Conservation (phyloP, 2,888 invertebrate genomes). For the Nymphalis polychloros region DNA sequence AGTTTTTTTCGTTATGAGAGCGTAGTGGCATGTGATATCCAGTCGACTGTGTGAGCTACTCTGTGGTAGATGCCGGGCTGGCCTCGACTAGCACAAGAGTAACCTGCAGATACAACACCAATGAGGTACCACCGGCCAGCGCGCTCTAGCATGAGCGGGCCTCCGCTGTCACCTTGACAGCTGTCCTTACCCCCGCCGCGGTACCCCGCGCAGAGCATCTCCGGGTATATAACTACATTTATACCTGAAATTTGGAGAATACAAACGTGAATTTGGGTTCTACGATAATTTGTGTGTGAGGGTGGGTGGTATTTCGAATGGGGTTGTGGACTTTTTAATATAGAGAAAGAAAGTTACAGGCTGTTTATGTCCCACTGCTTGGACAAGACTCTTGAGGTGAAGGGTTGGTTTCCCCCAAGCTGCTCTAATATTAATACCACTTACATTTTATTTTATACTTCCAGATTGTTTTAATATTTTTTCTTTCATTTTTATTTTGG, state of each 20-base stretch:
- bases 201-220: constrained; percentile 97
- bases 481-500: too few species aligned
- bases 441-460: too few species aligned
- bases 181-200: constrained; percentile 92
- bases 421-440: too few species aligned
- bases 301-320: too few species aligned
- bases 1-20: constrained; percentile 55
- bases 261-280: too few species aligned
- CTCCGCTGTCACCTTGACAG: constrained; percentile 91
- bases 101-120: constrained; percentile 95
- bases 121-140: constrained; percentile 94
- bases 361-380: too few species aligned
- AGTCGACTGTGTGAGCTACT: constrained; percentile 95
- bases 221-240: constrained; percentile 95
- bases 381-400: too few species aligned
- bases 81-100: constrained; percentile 95
- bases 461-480: too few species aligned
- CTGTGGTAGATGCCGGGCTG: constrained; percentile 97
- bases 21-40: constrained; percentile 87
- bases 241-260: constrained; percentile 81
- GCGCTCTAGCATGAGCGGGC: constrained; percentile 94
- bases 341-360: too few species aligned
- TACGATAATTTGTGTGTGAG: too few species aligned
- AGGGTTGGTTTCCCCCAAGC: too few species aligned
- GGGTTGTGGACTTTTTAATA: too few species aligned